phyloP scores from a whole-genome alignment of 2,888 invertebrate genomes.

The Drosophila longiperda region DNA sequence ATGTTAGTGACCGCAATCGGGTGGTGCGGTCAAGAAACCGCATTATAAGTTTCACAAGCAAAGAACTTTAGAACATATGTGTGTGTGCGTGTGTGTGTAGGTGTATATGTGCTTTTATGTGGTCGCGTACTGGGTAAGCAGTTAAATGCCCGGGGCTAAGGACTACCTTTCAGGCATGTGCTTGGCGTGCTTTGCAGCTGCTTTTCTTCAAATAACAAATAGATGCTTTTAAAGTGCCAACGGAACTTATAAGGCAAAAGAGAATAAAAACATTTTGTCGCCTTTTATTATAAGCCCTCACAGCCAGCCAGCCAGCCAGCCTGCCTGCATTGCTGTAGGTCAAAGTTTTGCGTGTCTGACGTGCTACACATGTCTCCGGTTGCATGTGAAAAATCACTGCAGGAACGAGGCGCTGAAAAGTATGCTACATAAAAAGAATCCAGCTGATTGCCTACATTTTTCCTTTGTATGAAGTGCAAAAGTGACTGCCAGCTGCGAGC shows the following conservation, averaged over 20 bases:
- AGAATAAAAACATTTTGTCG: slow-evolving; percentile 68
- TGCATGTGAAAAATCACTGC: slow-evolving; percentile 58
- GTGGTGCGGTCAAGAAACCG: slow-evolving; percentile 38
- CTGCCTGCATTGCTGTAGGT: slow-evolving; percentile 33
- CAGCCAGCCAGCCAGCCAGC: neutral
- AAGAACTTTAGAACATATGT: slow-evolving; percentile 10
- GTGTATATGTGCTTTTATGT: slow-evolving; percentile 45
- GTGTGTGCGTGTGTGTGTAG: neutral
- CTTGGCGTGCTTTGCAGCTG: slow-evolving; percentile 17
- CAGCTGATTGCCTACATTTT: slow-evolving; percentile 51
- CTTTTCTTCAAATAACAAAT: slow-evolving; percentile 57
- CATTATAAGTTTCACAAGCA: slow-evolving; percentile 49
- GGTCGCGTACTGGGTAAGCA: slow-evolving; percentile 33
- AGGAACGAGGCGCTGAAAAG: slow-evolving; percentile 42
- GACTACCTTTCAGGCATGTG: slow-evolving; percentile 27
- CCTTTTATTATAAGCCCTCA: slow-evolving; percentile 49
- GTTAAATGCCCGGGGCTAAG: slow-evolving; percentile 35
- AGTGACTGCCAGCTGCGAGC: slow-evolving; percentile 55
- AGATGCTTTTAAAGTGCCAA: slow-evolving; percentile 59
- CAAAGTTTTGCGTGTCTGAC: slow-evolving; percentile 49
- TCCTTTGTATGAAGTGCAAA: slow-evolving; percentile 67
- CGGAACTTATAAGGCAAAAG: slow-evolving; percentile 46
- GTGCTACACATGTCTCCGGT: slow-evolving; percentile 33
- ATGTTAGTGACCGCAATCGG: slow-evolving; percentile 37
- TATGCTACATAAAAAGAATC: slow-evolving; percentile 49